phyloP scores from a whole-genome alignment of 2,888 invertebrate species.

The Tetragonisca angustula region DNA sequence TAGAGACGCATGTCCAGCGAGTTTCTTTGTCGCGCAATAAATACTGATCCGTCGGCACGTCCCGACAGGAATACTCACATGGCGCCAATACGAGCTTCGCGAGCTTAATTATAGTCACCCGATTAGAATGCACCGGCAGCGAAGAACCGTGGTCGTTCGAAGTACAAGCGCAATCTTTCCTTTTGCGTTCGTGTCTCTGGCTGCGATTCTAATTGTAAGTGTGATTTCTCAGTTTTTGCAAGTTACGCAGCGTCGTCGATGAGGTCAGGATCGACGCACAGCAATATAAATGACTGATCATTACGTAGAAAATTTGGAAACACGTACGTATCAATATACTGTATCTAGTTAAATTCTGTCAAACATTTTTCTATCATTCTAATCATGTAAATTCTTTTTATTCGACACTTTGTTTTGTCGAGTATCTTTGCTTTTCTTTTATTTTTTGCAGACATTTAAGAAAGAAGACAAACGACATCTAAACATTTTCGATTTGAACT shows the following conservation, averaged over 20 bases:
- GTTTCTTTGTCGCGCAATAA: conserved; percentile 30
- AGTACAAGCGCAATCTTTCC: conserved; percentile 58
- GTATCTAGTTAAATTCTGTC: too few species aligned
- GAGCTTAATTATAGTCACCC: conserved; percentile 63
- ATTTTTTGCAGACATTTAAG: too few species aligned
- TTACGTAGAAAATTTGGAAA: too few species aligned
- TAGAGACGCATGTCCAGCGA: conserved; percentile 24
- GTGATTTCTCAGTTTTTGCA: conserved; percentile 2
- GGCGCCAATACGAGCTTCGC: conserved; percentile 60
- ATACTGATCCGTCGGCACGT: conserved; percentile 41
- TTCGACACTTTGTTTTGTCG: too few species aligned
- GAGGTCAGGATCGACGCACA: too few species aligned
- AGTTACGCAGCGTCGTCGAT: neutral
- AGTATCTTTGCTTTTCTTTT: too few species aligned
- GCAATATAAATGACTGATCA: neutral
- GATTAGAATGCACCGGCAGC: conserved; percentile 58
- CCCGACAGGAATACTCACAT: conserved; percentile 48
- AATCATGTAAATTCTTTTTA: too few species aligned
- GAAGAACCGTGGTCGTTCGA: conserved; percentile 45
- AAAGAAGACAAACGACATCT: too few species aligned
- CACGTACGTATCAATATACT: too few species aligned
- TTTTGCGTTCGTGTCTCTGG: conserved; percentile 39
- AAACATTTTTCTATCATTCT: too few species aligned
- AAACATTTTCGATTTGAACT: too few species aligned
- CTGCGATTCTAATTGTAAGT: conserved; percentile 7